Base-by-base conservation (phyloP, 2,113 vertebrate species). In the Holacanthus passer region DNA sequence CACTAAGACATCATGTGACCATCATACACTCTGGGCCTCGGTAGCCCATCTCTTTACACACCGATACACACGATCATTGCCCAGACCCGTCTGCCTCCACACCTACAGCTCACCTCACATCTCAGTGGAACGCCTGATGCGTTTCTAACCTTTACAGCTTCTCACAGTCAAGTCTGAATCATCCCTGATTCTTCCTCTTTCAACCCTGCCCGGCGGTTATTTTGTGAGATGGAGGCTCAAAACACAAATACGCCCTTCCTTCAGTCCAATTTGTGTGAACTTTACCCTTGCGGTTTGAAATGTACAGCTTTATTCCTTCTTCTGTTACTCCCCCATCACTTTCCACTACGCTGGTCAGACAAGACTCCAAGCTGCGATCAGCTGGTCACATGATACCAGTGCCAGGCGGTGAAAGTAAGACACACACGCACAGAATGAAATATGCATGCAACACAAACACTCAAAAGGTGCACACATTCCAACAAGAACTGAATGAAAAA, bases 321-420 rank as follows among this genome's bases (percentile, higher is more conserved):
- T 10, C 37, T 17, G 27, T 24, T 22, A 11, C 59, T 35, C 45
- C 16, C n/a, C 4, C 29, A 39, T 63, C 12, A 6, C 24, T n/a
- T 55, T 58, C 64, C 59, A 76, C 27, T n/a, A 45, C 8, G 11
- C 39, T 24, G 24, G 3, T 73, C 29, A 65, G 50, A 29, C 73
- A 41, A 79, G 37, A 16, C 47, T 65, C 48, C 9, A 29, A 39
- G 48, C 47, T 47, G 48, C 2, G 1, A 64, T 60, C 27, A 65
- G 29, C 56, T 29, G 27, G 55, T 68, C 81, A 84, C 55, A 72
- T 79, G 77, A 81, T 29, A 63, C 67, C 22, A 35, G 62, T 72
- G 56, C 81, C 66, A 60, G 75, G 79, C 82, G 60, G 71, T 35
- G 81, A 72, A 75, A 82, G 39, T 67, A 27, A 78, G 7, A 78